Evolutionary conservation across 2,113 vertebrate species (phyloP), one percentile per base, ranked within the genome.

Genomic region (Passer domesticus): DNA sequence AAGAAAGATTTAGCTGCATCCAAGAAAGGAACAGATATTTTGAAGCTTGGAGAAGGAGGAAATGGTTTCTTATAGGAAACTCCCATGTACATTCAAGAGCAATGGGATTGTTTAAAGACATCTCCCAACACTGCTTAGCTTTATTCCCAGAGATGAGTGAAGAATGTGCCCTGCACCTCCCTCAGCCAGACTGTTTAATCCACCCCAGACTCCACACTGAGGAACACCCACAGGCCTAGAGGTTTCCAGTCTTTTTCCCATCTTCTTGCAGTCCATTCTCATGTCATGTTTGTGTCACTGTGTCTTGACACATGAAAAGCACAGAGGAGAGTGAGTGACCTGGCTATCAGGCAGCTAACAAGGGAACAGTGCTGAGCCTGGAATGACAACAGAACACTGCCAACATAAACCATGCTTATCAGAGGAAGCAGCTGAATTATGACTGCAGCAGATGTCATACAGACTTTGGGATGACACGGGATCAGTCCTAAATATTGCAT

Each of bases 401-500:
- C 96, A 96, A 89, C 69, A 90, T 33, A 96, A 96, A 90, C 88
- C 41, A 15, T 18, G 69, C 85, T 97, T 97, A 97, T 97, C 94
- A 76, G 92, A 94, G 94, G 95, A 96, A 96, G 93, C 94, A 96
- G 93, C 60, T 95, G 96, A 96, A 93, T 92, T 96, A 95, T 90
- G 93, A 92, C 83, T 90, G 28, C 83, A 94, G 85, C 80, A 96
- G 64, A 92, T 94, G 86, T 83, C 92, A 75, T 35, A 37, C 28
- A 46, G 92, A 35, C 66, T 91, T 87, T 9, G 58, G 72, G 89
- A 83, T 82, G 96, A 92, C 87, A 95, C 1, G 5, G 87, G 77
- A 95, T 69, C 73, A 46, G 73, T 87, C 92, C 80, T 90, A 95
- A 95, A 84, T 81, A 82, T 81, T 92, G 53, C 76, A 84, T 75